These are phyloP conservation scores for Nemotelus nigrinus DNA, from an alignment of 2,888 invertebrate species.

Conservation along the genomic window DNA sequence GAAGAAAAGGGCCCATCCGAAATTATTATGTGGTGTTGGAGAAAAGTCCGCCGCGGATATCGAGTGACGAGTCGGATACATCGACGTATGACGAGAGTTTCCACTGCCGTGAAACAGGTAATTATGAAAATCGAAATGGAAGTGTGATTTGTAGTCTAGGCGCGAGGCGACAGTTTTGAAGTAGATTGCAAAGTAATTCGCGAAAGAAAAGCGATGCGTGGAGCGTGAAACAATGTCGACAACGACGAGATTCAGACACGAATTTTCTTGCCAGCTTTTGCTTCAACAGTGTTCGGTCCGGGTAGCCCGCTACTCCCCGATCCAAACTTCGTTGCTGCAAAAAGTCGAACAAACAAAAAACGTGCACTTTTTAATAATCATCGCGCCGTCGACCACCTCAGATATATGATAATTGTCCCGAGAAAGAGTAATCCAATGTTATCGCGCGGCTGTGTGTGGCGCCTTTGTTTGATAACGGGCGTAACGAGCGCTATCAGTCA, in stretches of 20 bases:
- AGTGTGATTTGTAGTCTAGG: constrained; percentile 4
- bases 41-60: constrained; percentile 51
- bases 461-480: constrained; percentile 44
- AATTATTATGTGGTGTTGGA: constrained; percentile 49
- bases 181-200: constrained; percentile 18
- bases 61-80: constrained; percentile 50
- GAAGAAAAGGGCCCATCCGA: constrained; percentile 38
- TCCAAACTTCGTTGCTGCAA: constrained; percentile 31
- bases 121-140: constrained; percentile 44
- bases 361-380: constrained; percentile 43
- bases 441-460: constrained; percentile 41
- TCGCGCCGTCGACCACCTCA: constrained; percentile 29
- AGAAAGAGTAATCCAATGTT: constrained; percentile 41
- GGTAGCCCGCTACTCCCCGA: constrained; percentile 36
- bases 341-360: constrained; percentile 37
- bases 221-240: constrained; percentile 19
- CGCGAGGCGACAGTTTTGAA: constrained; percentile 21
- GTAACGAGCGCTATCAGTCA: constrained; percentile 40
- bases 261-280: constrained; percentile 38
- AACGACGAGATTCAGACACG: constrained; percentile 35
- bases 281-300: constrained; percentile 29
- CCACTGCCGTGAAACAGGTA: constrained; percentile 55
- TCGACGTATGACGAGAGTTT: constrained; percentile 54
- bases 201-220: constrained; percentile 34
- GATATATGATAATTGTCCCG: constrained; percentile 38